phyloP scores from a whole-genome alignment of 2,797 vertebrate genomes.

The Sternotherus odoratus region DNA sequence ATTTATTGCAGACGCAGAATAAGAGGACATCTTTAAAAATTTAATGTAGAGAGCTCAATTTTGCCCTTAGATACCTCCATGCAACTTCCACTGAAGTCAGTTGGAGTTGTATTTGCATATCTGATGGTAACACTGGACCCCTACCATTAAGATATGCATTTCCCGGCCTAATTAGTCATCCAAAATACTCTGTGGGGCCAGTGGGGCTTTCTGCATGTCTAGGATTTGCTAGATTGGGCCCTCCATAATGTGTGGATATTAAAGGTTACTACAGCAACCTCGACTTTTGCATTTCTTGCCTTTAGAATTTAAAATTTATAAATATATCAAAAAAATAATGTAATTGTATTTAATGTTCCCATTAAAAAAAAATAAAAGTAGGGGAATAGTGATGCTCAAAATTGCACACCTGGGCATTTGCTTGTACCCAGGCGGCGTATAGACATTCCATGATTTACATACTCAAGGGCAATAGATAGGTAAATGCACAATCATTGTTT shows the following conservation, averaged over 20 bases:
- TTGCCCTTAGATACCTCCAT: slow-evolving; percentile 76
- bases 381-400: background rate
- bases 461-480: accelerated
- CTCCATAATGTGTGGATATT: background rate
- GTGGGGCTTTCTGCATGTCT: slow-evolving; percentile 39
- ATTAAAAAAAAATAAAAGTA: slow-evolving; percentile 1
- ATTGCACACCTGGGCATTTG: background rate
- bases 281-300: background rate
- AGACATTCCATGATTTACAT: background rate
- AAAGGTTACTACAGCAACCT: background rate
- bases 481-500: background rate
- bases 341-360: background rate
- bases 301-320: slow-evolving; percentile 6
- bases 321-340: background rate
- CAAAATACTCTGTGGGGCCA: slow-evolving; percentile 40
- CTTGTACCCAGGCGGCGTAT: background rate
- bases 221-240: slow-evolving; percentile 24
- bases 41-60: slow-evolving; percentile 73
- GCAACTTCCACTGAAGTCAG: slow-evolving; percentile 74
- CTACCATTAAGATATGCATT: slow-evolving; percentile 74
- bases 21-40: slow-evolving; percentile 76
- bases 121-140: slow-evolving; percentile 74
- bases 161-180: slow-evolving; percentile 57
- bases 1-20: background rate
- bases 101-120: slow-evolving; percentile 76